Base-by-base conservation (phyloP, 2,888 invertebrate genomes). In the Xanthorhoe spadicearia region DNA sequence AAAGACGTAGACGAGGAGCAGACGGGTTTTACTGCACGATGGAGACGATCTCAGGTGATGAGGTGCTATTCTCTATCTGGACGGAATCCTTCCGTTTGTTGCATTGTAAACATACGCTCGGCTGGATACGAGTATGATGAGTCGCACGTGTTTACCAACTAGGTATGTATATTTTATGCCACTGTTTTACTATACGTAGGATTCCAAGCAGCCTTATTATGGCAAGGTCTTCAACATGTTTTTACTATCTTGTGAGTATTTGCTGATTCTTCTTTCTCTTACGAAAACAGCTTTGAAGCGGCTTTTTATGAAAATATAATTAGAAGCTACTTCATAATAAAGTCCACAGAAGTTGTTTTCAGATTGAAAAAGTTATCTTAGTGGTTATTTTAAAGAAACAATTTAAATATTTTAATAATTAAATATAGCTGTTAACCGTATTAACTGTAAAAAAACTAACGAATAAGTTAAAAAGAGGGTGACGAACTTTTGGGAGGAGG, bases 1-100 rank as follows among this genome's bases (percentile, higher is more conserved):
- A 92, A 92, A 83, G 80, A 79, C 76, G 89, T 85, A 92, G 92
- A 92, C 92, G 87, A 87, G 85, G 76, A 83, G 86, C 88, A 92
- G 92, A 92, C 92, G 84, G 83, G 79, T 89, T 91, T 90, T 90
- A 90, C 84, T 84, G 83, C 78, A 79, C 77, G 82, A 53, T 55
- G 67, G 49, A 83, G 86, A 84, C 81, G 83, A 67, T 79, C 68
- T 69, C 87, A 88, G 89, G 87, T 89, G 89, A 86, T 81, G 86
- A 80, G 80, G 78, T 80, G 81, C 74, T 80, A 75, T 75, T 65
- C 74, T 71, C 79, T 82, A 79, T 82, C 72, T 79, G 77, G 75
- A 75, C 75, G 75, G 71, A 71, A 81, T 77, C 81, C 77, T 77
- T 80, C 74, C 74, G 75, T 71, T 72, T 72, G 74, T 76, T 78